Evolutionary conservation across 1,140 invertebrate genomes (phyloP).

Genomic region (Acromyrmex charruanus): DNA sequence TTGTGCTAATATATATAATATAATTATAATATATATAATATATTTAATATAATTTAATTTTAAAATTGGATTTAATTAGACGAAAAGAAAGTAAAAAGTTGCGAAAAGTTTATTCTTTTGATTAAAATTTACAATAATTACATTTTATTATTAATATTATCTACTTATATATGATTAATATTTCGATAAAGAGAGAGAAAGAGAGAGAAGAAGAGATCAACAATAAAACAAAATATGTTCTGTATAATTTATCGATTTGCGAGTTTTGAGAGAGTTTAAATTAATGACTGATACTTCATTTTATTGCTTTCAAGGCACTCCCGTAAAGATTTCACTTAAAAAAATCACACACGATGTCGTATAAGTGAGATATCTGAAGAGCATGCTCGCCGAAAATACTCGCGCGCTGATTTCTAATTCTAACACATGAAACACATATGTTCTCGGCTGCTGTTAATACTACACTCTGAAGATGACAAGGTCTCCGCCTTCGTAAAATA

Average conservation of each 20-base stretch:
- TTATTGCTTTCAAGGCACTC: conserved; percentile 3
- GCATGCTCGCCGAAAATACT: conserved; percentile 68
- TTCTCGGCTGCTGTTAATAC: conserved; percentile 62
- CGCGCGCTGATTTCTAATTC: conserved; percentile 53
- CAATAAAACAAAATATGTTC: neutral
- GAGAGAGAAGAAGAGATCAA: neutral
- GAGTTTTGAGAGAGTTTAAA: neutral
- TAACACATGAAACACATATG: conserved; percentile 72
- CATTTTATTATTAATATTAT: neutral
- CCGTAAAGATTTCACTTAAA: conserved; percentile 54
- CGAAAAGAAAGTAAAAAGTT: neutral
- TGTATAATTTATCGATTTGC: neutral
- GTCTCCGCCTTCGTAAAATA: conserved; percentile 55
- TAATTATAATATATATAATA: too few relatives aligned
- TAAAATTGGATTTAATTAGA: neutral
- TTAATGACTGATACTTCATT: neutral
- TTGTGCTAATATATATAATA: too few relatives aligned
- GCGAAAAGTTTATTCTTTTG: neutral
- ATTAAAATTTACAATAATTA: neutral
- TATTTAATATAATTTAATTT: neutral
- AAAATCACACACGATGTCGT: conserved; percentile 53
- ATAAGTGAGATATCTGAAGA: conserved; percentile 62
- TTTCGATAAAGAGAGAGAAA: neutral
- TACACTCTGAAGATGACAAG: conserved; percentile 68
- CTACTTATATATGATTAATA: neutral